Evolutionary conservation across 2,888 invertebrate genomes (phyloP), one percentile per base, ranked within the genome.

Genomic region (Hirtodrosophila alboralis): DNA sequence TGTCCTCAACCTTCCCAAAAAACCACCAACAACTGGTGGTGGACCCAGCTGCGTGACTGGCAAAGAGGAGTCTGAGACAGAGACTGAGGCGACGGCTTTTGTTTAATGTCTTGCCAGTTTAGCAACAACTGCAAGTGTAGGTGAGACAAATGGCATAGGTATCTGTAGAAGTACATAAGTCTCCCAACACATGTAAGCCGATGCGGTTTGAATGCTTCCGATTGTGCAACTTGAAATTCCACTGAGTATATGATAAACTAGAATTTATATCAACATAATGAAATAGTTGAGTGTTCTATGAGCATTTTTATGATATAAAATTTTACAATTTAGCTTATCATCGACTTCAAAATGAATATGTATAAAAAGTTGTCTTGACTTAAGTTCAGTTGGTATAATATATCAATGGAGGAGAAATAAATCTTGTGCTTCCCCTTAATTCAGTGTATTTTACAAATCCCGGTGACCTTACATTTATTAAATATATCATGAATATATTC

Each of bases 21-120:
- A 21, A 27, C 36, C 28, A 7, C 16, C 33, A 58, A 18, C 12
- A 61, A 43, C 16, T 18, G 16, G 3, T 21, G 40, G 21, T 10
- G 31, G 18, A 33, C 45, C 40, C 45, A 62, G 37, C 59, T 62
- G 76, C 73, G 59, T 56, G 58, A 63, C 59, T 51, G 38, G 12
- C n/a, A 31, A 12, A 21, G 23, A 6, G 4, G 18, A 33, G 12
- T 4, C 18, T 18, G 18, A 4, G 18, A 4, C 9, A 9, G 16
- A 12, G n/a, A n/a, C 12, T 14, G 38, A 23, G 45, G 28, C 30
- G 68, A 67, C 68, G 68, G 57, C 62, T 62, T 62, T 67, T 62
- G 68, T 57, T 68, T 67, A 57, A 60, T 54, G 49, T 71, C 23
- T 49, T 48, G 58, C 31, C 66, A 49, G 49, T 51, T 58, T 49